These are phyloP conservation scores for Machimus atricapillus DNA, from an alignment of 2,888 invertebrate genomes.

Conservation along the genomic window DNA sequence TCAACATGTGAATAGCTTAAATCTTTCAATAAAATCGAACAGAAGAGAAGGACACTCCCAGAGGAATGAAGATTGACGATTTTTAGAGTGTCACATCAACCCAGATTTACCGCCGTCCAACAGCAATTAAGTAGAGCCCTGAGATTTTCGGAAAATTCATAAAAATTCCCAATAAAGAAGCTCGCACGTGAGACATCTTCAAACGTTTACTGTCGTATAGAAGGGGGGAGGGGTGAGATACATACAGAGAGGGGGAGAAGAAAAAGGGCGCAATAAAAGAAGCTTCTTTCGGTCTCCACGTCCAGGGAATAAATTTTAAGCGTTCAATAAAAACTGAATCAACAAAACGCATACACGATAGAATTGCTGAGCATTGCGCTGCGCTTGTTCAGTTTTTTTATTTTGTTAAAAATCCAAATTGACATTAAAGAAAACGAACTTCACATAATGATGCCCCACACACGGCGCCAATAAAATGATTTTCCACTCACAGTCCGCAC, in stretches of 20 bases:
- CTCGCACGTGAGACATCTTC: neutral
- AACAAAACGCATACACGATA: neutral
- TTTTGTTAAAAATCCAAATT: neutral
- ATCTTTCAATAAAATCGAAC: neutral
- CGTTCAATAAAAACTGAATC: slow-evolving; percentile 23
- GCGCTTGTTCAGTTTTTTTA: neutral
- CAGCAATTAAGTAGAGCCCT: neutral
- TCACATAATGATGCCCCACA: slow-evolving; percentile 12
- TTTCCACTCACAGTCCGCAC: neutral
- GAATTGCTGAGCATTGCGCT: neutral
- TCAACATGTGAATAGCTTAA: neutral
- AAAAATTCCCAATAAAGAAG: neutral
- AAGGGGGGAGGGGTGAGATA: neutral
- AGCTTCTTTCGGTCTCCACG: neutral
- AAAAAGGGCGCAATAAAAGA: neutral
- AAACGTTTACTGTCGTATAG: neutral
- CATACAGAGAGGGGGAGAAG: neutral
- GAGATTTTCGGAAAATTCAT: neutral
- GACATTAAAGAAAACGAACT: neutral
- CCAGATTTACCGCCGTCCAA: neutral
- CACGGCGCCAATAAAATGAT: slow-evolving; percentile 28
- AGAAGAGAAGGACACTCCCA: neutral
- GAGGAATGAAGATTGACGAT: neutral
- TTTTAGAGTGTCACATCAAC: neutral
- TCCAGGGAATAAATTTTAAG: slow-evolving; percentile 1